A percentile compares a stretch with the other conserved stretches of the same genome.
These are phyloP conservation scores for Nilaparvata lugens DNA, from an alignment of 1,140 invertebrate species.

Conservation along the genomic window DNA sequence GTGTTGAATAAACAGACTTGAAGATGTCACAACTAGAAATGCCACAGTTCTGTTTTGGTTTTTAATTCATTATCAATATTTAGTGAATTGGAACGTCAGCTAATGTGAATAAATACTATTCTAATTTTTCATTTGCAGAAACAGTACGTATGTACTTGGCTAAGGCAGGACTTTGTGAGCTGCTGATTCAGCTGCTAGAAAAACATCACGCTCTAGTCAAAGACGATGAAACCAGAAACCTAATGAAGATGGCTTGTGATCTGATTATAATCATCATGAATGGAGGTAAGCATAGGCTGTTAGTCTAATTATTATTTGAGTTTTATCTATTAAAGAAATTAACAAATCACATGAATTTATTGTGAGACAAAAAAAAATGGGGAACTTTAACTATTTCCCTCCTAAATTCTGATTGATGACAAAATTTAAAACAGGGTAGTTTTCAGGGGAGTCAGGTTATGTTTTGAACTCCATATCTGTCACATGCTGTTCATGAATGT, in stretches of 20 bases:
- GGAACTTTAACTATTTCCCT: too few species aligned
- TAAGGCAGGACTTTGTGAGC: constrained; percentile 60
- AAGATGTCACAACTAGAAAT: too few species aligned
- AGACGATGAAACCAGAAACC: constrained; percentile 58
- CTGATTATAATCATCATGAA: constrained; percentile 73
- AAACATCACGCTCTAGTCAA: constrained; percentile 49
- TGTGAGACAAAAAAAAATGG: neutral
- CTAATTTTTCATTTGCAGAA: constrained; percentile 43
- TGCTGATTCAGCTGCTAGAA: constrained; percentile 63
- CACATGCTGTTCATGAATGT: too few species aligned
- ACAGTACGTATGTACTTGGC: constrained; percentile 65
- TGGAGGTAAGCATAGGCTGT: constrained; percentile 50
- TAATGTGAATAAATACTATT: constrained; percentile 18
- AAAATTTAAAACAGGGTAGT: too few species aligned
- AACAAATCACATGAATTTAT: neutral
- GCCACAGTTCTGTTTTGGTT: too few species aligned
- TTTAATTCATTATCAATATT: too few species aligned
- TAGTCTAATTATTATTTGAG: neutral
- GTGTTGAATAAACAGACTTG: too few species aligned
- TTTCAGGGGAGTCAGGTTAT: too few species aligned
- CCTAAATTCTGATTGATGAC: too few species aligned
- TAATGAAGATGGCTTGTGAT: constrained; percentile 76
- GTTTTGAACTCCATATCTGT: too few species aligned
- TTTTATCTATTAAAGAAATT: too few species aligned
- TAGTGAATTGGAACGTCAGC: too few species aligned